A percentile compares a stretch with the other conserved stretches of the same genome.
These are phyloP conservation scores for Plebejus melissa DNA, from an alignment of 2,888 invertebrate genomes.

Conservation along the genomic window DNA sequence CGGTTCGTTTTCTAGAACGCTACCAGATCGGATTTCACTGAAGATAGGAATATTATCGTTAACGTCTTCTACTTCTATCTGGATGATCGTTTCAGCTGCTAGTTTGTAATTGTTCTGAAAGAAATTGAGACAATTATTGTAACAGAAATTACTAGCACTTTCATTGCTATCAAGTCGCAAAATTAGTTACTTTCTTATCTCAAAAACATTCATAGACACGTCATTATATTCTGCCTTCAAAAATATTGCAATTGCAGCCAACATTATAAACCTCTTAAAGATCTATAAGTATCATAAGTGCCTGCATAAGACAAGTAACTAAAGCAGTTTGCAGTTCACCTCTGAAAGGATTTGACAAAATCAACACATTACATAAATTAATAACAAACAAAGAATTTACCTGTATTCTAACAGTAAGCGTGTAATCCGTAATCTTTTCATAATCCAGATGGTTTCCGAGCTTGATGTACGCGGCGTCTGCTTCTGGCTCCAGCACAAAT, in stretches of 20 bases:
- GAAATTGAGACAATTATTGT: background rate
- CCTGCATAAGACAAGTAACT: no score
- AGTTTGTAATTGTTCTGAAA: slow-evolving; percentile 87
- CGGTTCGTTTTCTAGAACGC: slow-evolving; percentile 91
- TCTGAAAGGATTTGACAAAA: no score
- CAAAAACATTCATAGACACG: no score
- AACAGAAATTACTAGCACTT: background rate
- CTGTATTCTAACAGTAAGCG: slow-evolving; percentile 88
- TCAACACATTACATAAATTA: no score
- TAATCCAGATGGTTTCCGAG: slow-evolving; percentile 89
- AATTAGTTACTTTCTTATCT: no score
- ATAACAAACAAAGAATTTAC: slow-evolving; percentile 47
- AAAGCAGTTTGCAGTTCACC: no score
- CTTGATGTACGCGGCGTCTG: slow-evolving; percentile 85
- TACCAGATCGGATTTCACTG: slow-evolving; percentile 88
- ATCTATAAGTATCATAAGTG: no score
- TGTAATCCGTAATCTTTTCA: slow-evolving; percentile 90
- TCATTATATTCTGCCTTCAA: no score
- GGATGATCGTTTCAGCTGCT: slow-evolving; percentile 87
- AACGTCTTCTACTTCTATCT: slow-evolving; percentile 89
- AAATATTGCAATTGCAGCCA: no score
- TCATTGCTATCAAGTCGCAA: no score
- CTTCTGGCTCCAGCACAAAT: slow-evolving; percentile 83
- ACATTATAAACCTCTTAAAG: no score
- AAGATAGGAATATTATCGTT: slow-evolving; percentile 95